Evolutionary conservation across 92 coral and sea anemone species (phyloP), one percentile per base, ranked within the genome.

Genomic region (Virgularia gustaviana): DNA sequence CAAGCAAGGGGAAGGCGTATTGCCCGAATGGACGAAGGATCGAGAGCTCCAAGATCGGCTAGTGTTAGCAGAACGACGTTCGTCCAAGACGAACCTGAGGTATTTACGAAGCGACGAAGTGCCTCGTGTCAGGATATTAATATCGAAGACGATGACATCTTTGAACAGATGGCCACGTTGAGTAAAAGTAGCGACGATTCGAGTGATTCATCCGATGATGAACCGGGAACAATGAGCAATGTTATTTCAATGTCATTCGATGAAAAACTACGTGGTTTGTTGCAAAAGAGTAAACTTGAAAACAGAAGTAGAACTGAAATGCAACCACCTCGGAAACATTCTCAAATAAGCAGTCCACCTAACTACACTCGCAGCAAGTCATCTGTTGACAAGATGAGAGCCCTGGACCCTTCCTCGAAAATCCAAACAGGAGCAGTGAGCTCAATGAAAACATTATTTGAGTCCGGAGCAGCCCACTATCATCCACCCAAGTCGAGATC

Each of bases 241-340:
- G 60, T 78, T 25, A 84, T 87, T 9, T 89, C 96, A 12, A 87
- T 82, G 82, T 85, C 94, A 7, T 94, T 94, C 57, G 96, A 94
- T 76, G 96, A 94, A 63, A 94, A 94, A 78, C 76, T 94, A 12
- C 83, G 87, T 73, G 77, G 83, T 53, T 54, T 94, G 8, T 65
- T 94, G 79, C 96, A 86, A 32, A 32, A 34, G 36, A 44, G 51
- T 68, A 68, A 49, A 47, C 43, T 68, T 34, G 75, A 68, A 15
- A 68, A 54, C 55, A 68, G 35, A 51, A 68, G 75, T 49, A 68
- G 51, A 28, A 68, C 60, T 27, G 75, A 68, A 27, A 20, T 68
- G 20, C 61, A 49, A 32, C 57, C 9, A 25, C n/a, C 5, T 23
- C 47, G 61, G 27, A 68, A 38, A 68, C 6, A 1, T 4, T 49